These are phyloP conservation scores for Fregata magnificens DNA, from an alignment of 2,113 vertebrate genomes.

Conservation along the genomic window DNA sequence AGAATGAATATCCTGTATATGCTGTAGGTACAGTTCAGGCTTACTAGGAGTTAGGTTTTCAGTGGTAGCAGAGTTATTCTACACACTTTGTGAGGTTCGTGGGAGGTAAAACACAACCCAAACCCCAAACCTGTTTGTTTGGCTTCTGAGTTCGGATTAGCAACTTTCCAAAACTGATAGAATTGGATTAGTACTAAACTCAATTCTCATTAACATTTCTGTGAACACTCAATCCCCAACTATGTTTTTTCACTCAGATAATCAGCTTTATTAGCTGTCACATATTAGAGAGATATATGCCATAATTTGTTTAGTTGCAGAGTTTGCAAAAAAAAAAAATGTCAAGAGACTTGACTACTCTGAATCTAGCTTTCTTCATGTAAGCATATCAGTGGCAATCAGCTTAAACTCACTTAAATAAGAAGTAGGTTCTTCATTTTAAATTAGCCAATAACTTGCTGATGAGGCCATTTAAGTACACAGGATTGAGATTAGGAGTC, in stretches of 20 bases:
- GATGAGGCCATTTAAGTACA: background rate
- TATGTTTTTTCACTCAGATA: background rate
- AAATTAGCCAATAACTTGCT: background rate
- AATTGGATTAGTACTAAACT: background rate
- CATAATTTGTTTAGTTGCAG: background rate
- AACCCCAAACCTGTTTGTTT: background rate
- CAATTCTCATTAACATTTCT: background rate
- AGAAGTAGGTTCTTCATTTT: background rate
- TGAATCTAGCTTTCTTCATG: background rate
- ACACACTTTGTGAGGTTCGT: fast-evolving
- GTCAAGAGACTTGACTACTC: background rate
- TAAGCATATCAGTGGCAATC: background rate
- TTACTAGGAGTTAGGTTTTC: background rate
- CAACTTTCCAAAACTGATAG: background rate
- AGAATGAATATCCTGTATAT: background rate
- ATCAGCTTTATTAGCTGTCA: background rate
- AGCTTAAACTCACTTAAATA: background rate
- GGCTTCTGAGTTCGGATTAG: fast-evolving
- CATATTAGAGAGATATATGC: background rate
- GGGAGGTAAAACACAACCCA: background rate
- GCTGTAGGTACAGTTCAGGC: background rate
- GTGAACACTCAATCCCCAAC: background rate
- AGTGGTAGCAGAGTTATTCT: background rate
- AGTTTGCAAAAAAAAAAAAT: background rate
- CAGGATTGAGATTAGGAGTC: background rate